Evolutionary conservation across 2,113 vertebrate species (phyloP), one percentile per base, ranked within the genome.

Genomic region (Phylloscopus whistleri): DNA sequence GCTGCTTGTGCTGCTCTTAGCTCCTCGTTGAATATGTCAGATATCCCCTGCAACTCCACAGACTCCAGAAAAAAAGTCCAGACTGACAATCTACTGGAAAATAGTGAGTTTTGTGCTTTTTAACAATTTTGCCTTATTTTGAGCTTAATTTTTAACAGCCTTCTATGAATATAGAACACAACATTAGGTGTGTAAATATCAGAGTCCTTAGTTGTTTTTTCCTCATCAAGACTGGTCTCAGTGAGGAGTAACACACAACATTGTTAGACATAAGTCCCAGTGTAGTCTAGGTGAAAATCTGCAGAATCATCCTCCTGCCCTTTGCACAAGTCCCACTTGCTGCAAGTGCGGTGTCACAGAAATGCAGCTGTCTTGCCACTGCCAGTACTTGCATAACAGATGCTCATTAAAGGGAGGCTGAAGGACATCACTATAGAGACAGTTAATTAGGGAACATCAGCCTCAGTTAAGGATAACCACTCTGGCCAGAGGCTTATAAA

Each of bases 391-490:
- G 53, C 48, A 49, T 31, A 92, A 67, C 44, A 78, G 41, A 59
- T 72, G 64, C 44, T 95, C 73, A 60, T 89, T 93, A 90, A 81
- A 81, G 26, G 39, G 17, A 92, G 21, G 19, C n/a, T 92, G 86
- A 86, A 86, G 75, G 64, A 78, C 64, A 94, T 90, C 62, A 46
- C 86, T 89, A 63, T 84, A 89, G 79, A 89, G 89, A 90, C 86
- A 78, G 51, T 80, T 89, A 90, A 80, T 79, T 78, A 81, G 46
- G 86, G 64, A 93, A 89, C 59, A 75, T 93, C 76, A 81, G 41
- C 73, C 77, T 52, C 48, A 48, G 56, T 44, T 74, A 69, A 89
- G 68, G 48, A 74, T 11, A 93, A 49, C 30, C 21, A 31, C 56
- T 78, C 43, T 63, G 56, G 30, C 56, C 66, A 64, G 53, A 92